A percentile compares a stretch with the other conserved stretches of the same genome.
Evolutionary conservation across 2,797 vertebrate genomes (phyloP).

Genomic region (Phataginus tricuspis): DNA sequence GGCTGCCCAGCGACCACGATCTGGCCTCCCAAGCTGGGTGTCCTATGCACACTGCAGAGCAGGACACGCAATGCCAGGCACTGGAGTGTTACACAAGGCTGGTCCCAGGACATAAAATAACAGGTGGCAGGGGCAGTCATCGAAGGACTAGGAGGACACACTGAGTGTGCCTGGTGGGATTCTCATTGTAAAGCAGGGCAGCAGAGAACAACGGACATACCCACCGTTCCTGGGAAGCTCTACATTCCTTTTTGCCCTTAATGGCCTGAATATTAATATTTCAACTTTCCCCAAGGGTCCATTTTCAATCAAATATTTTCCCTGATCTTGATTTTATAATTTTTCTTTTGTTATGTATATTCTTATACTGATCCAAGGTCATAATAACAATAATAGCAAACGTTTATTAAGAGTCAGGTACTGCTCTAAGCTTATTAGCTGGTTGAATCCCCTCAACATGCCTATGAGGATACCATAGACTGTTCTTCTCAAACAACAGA

Average conservation of each 20-base stretch:
- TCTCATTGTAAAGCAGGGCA: not conserved
- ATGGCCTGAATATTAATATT: not conserved
- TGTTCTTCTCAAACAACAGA: not conserved
- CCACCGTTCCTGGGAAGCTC: not conserved
- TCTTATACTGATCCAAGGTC: not conserved
- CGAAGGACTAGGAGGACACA: not conserved
- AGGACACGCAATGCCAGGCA: not conserved
- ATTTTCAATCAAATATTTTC: constrained; percentile 26
- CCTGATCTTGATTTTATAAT: not conserved
- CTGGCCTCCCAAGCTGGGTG: not conserved
- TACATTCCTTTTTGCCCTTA: not conserved
- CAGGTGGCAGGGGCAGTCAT: not conserved
- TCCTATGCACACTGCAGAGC: not conserved
- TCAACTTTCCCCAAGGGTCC: not conserved
- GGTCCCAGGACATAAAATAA: accelerated
- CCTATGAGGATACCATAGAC: not conserved
- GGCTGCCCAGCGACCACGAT: not conserved
- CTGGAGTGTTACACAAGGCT: not conserved
- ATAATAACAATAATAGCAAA: not conserved
- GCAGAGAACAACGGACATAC: not conserved
- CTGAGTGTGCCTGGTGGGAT: not conserved
- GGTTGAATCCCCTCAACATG: not conserved
- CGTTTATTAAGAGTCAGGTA: not conserved
- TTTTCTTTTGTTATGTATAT: not conserved
- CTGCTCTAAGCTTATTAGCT: not conserved